Evolutionary conservation across 2,888 invertebrate genomes (phyloP), one percentile per base, ranked within the genome.

Genomic region (Eurois occulta): DNA sequence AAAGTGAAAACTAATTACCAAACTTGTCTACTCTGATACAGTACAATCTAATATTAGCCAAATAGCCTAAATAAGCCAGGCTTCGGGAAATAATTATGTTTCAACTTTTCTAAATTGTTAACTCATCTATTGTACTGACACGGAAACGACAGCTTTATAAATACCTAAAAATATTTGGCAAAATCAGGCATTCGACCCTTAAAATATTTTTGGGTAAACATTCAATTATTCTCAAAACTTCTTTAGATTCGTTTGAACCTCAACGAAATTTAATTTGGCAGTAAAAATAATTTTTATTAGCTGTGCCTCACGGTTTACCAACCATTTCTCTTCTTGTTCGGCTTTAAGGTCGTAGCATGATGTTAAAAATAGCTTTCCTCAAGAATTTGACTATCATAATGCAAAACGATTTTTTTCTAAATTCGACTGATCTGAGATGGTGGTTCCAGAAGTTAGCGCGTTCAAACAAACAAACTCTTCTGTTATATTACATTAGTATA

Each of bases 181-280:
- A 77, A 32, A 58, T 69, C 18, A 62, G 16, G 8, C 24, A 65
- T 77, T 32, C 21, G 41, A 52, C 24, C 35, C 7, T 16, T 1
- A 46, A 67, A 55, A 67, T 38, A 16, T 77, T 48, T 78, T 52
- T n/a, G 4, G 10, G 48, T 38, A 24, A 71, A n/a, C n/a, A 60
- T 52, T 60, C 7, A 43, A 72, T 28, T 18, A 77, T 28, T 32
- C 7, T 16, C 16, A 64, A 65, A 11, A 21, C 7, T 10, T 24
- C 18, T 78, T 48, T 48, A 11, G 6, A 66, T 78, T 66, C 4
- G 7, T 72, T 60, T 43, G 35, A 72, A 52, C 2, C 35, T 28
- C 28, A 52, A 43, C 6, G 16, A 43, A 67, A 66, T 52, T 62
- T 43, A 65, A 60, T 74, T 65, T 28, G 10, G 18, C 10, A 38